Percentiles rank a stretch among this genome's conserved stretches.
These are phyloP conservation scores for Felis chaus DNA, from an alignment of 2,113 vertebrate species.

Conservation along the genomic window DNA sequence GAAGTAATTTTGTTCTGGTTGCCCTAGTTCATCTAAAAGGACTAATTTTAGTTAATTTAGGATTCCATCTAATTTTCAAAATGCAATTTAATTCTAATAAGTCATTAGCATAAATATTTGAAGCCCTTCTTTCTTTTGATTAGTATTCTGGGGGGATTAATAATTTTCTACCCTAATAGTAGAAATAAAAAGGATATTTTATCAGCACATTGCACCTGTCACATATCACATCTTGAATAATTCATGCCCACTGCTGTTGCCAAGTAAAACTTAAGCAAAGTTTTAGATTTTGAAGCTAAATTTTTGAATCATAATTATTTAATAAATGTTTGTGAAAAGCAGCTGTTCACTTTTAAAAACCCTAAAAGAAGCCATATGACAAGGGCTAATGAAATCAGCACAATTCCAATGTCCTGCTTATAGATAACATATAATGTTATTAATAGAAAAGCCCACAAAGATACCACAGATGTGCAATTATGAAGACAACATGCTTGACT, in stretches of 20 bases:
- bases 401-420: slow-evolving; percentile 54
- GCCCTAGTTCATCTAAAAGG: slow-evolving; percentile 37
- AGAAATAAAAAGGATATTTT: slow-evolving; percentile 65
- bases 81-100: slow-evolving; percentile 55
- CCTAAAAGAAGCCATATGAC: slow-evolving; percentile 62
- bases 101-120: slow-evolving; percentile 34
- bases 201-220: slow-evolving; percentile 64
- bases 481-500: slow-evolving; percentile 15
- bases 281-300: slow-evolving; percentile 69
- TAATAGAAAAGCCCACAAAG: slow-evolving; percentile 28
- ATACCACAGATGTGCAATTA: slow-evolving; percentile 34
- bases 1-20: slow-evolving; percentile 56
- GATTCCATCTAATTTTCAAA: slow-evolving; percentile 51
- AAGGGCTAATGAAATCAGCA: slow-evolving; percentile 66
- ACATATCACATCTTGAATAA: slow-evolving; percentile 66
- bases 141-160: slow-evolving; percentile 51
- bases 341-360: slow-evolving; percentile 71
- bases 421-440: slow-evolving; percentile 58
- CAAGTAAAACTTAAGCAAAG: slow-evolving; percentile 68
- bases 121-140: slow-evolving; percentile 35
- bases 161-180: slow-evolving; percentile 40
- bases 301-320: slow-evolving; percentile 67
- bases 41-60: slow-evolving; percentile 54
- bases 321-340: slow-evolving; percentile 73
- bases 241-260: slow-evolving; percentile 50